Percentiles rank a stretch among this genome's conserved stretches.
Conservation (phyloP, 2,113 vertebrate species). For the Sialia sialis region DNA sequence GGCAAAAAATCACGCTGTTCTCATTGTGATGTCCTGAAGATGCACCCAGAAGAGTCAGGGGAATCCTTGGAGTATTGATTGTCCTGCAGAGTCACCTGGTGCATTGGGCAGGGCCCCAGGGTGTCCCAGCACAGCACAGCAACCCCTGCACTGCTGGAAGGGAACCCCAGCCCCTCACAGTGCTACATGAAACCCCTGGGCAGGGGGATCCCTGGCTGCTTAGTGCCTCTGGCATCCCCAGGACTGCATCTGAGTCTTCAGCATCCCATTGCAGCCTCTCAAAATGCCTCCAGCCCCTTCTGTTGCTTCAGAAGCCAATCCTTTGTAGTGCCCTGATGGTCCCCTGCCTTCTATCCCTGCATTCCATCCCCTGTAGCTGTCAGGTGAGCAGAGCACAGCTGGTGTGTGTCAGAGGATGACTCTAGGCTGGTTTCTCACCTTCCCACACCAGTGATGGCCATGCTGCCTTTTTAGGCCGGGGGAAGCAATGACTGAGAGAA, state of each 20-base stretch:
- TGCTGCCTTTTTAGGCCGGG: neutral
- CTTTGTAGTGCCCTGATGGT: neutral
- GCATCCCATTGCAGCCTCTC: rapidly evolving
- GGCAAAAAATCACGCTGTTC: neutral
- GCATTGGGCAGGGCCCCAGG: too few relatives aligned
- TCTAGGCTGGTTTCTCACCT: neutral
- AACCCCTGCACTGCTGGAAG: neutral
- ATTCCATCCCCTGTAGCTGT: neutral
- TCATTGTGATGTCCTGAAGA: neutral
- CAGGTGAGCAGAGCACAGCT: neutral
- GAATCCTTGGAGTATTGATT: neutral
- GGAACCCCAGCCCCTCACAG: neutral
- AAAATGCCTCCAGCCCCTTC: neutral
- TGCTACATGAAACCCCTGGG: neutral
- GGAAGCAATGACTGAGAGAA: neutral
- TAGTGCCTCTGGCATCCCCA: neutral
- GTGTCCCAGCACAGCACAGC: neutral
- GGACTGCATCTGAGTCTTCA: neutral
- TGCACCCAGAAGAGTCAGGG: neutral
- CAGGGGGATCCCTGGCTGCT: rapidly evolving
- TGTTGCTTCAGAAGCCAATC: neutral
- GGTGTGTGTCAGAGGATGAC: neutral
- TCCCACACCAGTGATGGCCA: neutral
- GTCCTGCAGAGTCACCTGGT: neutral
- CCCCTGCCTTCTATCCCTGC: neutral